Percentiles rank a stretch among this genome's conserved stretches.
These are phyloP conservation scores for Chlorospingus semifuscus DNA, from an alignment of 2,797 vertebrate species.

Conservation along the genomic window DNA sequence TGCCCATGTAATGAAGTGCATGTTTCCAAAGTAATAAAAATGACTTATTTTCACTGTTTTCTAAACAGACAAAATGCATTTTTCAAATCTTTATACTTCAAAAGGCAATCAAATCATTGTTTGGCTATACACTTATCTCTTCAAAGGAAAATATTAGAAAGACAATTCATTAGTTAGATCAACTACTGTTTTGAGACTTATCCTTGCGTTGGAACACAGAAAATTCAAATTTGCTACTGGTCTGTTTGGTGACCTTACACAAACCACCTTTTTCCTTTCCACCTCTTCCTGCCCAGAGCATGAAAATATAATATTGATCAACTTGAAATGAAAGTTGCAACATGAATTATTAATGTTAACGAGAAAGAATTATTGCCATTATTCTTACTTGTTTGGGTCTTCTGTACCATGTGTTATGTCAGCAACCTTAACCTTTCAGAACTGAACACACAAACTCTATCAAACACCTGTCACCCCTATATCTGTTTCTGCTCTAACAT, in stretches of 20 bases:
- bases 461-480: not conserved
- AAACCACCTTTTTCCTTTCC: not conserved
- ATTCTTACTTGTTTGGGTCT: not conserved
- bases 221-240: not conserved
- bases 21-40: not conserved
- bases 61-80: not conserved
- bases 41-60: not conserved
- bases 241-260: not conserved
- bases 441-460: not conserved
- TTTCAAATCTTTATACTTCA: not conserved
- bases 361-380: not conserved
- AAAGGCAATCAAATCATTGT: not conserved
- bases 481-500: not conserved
- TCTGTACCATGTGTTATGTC: not conserved
- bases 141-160: not conserved
- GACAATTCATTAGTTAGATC: not conserved
- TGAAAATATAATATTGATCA: not conserved
- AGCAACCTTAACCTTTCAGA: not conserved
- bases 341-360: not conserved
- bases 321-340: not conserved
- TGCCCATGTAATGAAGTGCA: not conserved
- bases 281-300: not conserved
- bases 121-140: not conserved
- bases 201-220: not conserved
- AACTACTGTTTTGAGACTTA: not conserved